Conservation (phyloP, 2,888 invertebrate species). For the Trissonchulus sp. region DNA sequence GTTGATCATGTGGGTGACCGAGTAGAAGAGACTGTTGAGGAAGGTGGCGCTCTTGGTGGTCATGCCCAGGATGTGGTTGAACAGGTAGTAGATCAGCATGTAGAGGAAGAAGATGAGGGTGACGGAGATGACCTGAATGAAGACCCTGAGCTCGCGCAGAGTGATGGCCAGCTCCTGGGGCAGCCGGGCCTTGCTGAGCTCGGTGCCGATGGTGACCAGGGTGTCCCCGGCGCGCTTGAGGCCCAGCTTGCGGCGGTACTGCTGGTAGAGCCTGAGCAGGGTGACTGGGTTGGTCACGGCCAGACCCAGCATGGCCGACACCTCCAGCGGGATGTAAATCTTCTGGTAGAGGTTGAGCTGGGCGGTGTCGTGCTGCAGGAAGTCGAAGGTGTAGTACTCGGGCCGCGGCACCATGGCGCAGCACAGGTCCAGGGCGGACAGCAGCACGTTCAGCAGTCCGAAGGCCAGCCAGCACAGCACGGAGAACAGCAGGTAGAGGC, state of each 20-base stretch:
- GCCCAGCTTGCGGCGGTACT: conserved; percentile 45
- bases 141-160: not conserved
- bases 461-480: conserved; percentile 45
- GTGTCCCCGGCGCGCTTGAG: conserved; percentile 43
- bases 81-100: conserved; percentile 48
- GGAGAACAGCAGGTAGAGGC: conserved; percentile 41
- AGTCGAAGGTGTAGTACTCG: conserved; percentile 49
- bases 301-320: conserved; percentile 44
- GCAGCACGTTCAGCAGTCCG: conserved; percentile 41
- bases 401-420: conserved; percentile 47
- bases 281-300: conserved; percentile 49
- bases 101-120: conserved; percentile 49
- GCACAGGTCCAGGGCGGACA: conserved; percentile 44
- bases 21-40: conserved; percentile 50
- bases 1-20: conserved; percentile 50
- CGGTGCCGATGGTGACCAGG: conserved; percentile 45
- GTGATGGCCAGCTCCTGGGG: not conserved
- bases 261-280: conserved; percentile 45
- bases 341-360: conserved; percentile 15
- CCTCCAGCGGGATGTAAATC: conserved; percentile 42
- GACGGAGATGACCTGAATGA: conserved; percentile 47
- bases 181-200: not conserved
- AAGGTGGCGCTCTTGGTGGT: conserved; percentile 42
- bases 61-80: conserved; percentile 45
- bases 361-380: conserved; percentile 18